Base-by-base conservation (phyloP, 2,113 vertebrate species). In the Cairina moschata region DNA sequence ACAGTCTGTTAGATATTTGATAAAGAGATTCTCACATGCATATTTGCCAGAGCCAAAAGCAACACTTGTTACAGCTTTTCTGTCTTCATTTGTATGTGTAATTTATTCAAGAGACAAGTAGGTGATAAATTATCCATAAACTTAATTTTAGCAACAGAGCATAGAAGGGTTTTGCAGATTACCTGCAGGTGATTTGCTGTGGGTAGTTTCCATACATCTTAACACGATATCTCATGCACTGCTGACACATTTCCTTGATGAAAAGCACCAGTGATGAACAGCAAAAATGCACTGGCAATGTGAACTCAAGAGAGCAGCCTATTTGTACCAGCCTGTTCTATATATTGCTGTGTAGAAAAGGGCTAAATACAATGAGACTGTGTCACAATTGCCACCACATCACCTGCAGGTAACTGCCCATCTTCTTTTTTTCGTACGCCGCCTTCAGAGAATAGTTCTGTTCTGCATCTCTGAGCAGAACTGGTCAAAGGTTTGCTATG, bases 81-180 rank as follows among this genome's bases (percentile, higher is more conserved):
- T 86, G 68, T 36, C 82, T 94, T 92, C 75, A 67, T 96, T 95
- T 96, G 65, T 96, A 91, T 17, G 26, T 88, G 77, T 90, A 93
- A 94, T 96, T 96, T 95, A 96, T 96, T 97, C 92, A 95, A 56
- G 71, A 96, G 93, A 95, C 77, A 90, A 94, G 93, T 5, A 87
- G 83, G 85, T 63, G 79, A 91, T 94, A 95, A 96, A 97, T 96
- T 73, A 95, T 60, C 91, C 88, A 74, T 78, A 34, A 73, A 76
- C n/a, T 73, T 46, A 58, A 89, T 94, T 96, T 89, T 34, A 85
- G 86, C 83, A 91, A 28, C 8, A 23, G 62, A 50, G 58, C 56
- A n/a, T 0, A 5, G 90, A 32, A 83, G 74, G 77, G 58, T 25
- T 90, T 13, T 62, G 80, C 23, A 38, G 68, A 28, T 69, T 68